A percentile compares a stretch with the other conserved stretches of the same genome.
Conservation (phyloP, 2,797 vertebrate species). For the Lemur catta region DNA sequence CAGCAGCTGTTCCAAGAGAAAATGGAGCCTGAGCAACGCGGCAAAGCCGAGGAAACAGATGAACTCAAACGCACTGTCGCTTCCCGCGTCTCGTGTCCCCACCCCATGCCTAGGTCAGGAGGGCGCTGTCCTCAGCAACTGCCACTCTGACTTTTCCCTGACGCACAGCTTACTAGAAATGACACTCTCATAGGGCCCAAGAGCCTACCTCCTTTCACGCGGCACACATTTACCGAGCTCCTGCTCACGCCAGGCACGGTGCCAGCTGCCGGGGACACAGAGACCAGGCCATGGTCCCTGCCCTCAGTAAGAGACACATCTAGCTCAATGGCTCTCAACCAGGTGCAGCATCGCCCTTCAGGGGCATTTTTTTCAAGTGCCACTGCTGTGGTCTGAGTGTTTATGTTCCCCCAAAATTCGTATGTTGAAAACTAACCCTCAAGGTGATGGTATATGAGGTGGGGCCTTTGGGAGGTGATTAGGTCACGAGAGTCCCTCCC, state of each 20-base stretch:
- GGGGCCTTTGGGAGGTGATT: not conserved
- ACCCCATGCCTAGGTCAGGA: not conserved
- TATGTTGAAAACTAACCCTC: not conserved
- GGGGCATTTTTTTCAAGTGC: not conserved
- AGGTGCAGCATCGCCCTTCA: not conserved
- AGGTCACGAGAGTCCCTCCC: not conserved
- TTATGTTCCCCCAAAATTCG: not conserved
- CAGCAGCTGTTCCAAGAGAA: not conserved
- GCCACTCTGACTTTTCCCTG: not conserved
- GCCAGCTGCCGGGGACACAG: fast-evolving
- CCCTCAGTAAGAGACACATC: not conserved
- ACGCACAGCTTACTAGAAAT: not conserved
- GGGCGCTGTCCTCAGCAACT: not conserved
- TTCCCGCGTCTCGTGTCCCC: fast-evolving
- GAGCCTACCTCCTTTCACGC: not conserved
- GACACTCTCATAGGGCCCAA: not conserved
- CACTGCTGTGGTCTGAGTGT: not conserved
- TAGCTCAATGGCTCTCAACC: not conserved
- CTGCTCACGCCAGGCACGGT: fast-evolving
- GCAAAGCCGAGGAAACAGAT: not conserved
- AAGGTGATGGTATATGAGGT: not conserved
- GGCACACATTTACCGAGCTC: not conserved
- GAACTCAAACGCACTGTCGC: fast-evolving
- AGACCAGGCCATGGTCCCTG: not conserved
- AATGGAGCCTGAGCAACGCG: not conserved